Evolutionary conservation across 2,797 vertebrate genomes (phyloP), one percentile per base, ranked within the genome.

Genomic region (Esox lucius): DNA sequence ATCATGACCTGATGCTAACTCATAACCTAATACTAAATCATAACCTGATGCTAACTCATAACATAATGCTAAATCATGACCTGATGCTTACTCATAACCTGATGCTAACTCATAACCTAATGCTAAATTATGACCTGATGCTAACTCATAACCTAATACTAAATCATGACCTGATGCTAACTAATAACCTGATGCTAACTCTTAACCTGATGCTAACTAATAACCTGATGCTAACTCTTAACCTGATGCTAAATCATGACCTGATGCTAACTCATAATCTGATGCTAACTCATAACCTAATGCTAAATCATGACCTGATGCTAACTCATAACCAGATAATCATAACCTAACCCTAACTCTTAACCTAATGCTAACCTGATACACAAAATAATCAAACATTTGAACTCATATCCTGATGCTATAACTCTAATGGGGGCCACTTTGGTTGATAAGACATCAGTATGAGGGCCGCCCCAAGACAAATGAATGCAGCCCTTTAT

Each of bases 211-310:
- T 17, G 59, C 22, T 24, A 62, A 12, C 22, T 62, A 24, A 0
- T 53, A 62, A 13, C 0, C 85, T 85, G 84, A 89, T 88, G 59
- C 82, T 84, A 79, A 86, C 82, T 83, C 81, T 0, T 51, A 39
- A 39, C 35, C 35, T 39, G 16, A 0, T 17, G 1, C 49, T 53
- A 53, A 1, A 16, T 6, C 51, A 53, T 53, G 1, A 53, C 49
- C 49, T n/a, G 17, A 1, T n/a, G 49, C 46, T 48, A 48, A 15
- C 46, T 3, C 46, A 48, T n/a, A n/a, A n/a, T n/a, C n/a, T 48
- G 0, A 48, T 11, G 46, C 12, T 48, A 48, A 11, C 46, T 15
- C 1, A n/a, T n/a, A n/a, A n/a, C n/a, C n/a, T n/a, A n/a, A n/a
- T n/a, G n/a, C n/a, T n/a, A n/a, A n/a, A n/a, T n/a, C n/a, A n/a